These are phyloP conservation scores for Diachasma alloeum DNA, from an alignment of 1,140 invertebrate genomes.

Conservation along the genomic window DNA sequence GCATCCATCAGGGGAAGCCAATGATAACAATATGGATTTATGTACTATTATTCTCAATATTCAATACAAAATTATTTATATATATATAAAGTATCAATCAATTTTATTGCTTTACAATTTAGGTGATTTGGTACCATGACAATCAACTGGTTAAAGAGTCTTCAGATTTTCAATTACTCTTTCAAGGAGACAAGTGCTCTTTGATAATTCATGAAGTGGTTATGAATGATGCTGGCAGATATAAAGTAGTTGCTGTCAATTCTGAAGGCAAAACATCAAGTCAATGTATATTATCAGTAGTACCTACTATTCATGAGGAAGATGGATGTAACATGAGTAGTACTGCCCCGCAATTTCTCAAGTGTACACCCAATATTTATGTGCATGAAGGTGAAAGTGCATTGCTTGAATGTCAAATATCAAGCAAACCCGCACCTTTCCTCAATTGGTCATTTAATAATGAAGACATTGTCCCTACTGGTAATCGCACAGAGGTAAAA, in stretches of 20 bases:
- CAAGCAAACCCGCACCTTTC: no score
- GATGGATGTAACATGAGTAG: constrained; percentile 5
- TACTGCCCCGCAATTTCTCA: constrained; percentile 73
- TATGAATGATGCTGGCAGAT: constrained; percentile 79
- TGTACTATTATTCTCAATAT: no score
- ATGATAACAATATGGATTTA: no score
- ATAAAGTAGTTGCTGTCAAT: constrained; percentile 84
- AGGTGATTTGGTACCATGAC: constrained; percentile 89
- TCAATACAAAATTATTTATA: no score
- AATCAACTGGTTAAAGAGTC: constrained; percentile 85
- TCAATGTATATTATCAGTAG: constrained; percentile 72
- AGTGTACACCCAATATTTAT: constrained; percentile 74
- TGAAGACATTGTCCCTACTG: no score
- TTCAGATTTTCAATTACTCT: constrained; percentile 79
- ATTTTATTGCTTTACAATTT: constrained; percentile 29
- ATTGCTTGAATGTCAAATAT: no score
- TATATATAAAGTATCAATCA: neutral
- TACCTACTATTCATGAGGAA: constrained; percentile 31
- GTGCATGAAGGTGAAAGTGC: no score
- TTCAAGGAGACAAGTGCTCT: constrained; percentile 83
- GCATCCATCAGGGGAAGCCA: no score
- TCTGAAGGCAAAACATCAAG: constrained; percentile 81
- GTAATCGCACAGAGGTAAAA: no score
- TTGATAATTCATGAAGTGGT: constrained; percentile 79
- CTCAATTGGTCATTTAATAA: no score